phyloP scores from a whole-genome alignment of 2,113 vertebrate genomes.

The Oxygymnocypris stewartii region DNA sequence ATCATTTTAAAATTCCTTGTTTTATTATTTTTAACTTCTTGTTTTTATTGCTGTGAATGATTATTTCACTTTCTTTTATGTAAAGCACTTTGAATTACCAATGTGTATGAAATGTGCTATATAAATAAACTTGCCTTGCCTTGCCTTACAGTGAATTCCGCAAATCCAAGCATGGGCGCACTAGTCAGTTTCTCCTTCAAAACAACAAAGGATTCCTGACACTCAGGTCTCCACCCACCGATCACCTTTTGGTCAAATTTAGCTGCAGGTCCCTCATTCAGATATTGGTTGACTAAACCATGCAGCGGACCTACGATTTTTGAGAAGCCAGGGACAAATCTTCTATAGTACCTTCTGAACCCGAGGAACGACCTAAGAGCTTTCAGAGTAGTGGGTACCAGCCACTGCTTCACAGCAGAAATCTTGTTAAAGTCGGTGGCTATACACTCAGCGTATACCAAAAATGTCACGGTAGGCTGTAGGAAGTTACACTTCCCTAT shows the following conservation, averaged over 20 bases:
- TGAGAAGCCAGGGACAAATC: not conserved
- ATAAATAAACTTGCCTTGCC: too few species aligned
- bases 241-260: not conserved
- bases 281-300: not conserved
- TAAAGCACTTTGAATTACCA: too few species aligned
- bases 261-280: not conserved
- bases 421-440: not conserved
- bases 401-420: not conserved
- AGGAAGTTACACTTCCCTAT: not conserved
- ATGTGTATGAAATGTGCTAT: too few species aligned
- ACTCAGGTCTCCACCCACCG: not conserved
- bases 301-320: not conserved
- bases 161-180: not conserved
- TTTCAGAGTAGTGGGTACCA: not conserved
- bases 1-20: too few species aligned
- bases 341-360: not conserved
- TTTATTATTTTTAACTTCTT: too few species aligned
- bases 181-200: not conserved
- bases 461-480: not conserved
- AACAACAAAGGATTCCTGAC: not conserved
- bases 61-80: too few species aligned
- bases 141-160: not conserved
- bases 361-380: not conserved
- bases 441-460: not conserved
- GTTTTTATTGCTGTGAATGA: too few species aligned